Conservation (phyloP, 2,113 vertebrate genomes). For the Sakesphorus luctuosus region DNA sequence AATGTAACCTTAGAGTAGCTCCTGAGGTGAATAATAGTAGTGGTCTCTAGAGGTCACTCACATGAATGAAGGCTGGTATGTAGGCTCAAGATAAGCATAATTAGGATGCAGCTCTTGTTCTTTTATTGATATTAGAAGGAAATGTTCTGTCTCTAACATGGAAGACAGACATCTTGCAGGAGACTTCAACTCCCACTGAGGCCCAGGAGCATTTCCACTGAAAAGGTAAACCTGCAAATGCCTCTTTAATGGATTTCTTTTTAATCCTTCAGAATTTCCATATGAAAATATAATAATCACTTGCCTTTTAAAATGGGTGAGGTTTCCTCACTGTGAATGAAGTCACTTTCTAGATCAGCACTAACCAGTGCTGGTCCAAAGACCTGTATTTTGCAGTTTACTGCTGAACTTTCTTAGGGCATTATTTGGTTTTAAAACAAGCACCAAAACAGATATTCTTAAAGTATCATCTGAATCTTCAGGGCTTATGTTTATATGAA, state of each 20-base stretch:
- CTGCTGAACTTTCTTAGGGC: neutral
- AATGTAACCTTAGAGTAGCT: neutral
- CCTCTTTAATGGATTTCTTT: conserved; percentile 33
- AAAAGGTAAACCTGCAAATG: neutral
- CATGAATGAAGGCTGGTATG: neutral
- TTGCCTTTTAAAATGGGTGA: conserved; percentile 28
- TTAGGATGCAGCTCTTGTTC: neutral
- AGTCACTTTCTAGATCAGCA: conserved; percentile 33
- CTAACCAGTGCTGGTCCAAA: neutral
- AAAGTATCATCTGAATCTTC: conserved; percentile 26
- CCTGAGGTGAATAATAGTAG: neutral
- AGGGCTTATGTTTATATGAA: conserved; percentile 5
- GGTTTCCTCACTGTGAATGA: conserved; percentile 22
- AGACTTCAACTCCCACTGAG: neutral
- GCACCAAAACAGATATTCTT: neutral
- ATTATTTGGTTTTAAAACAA: conserved; percentile 12
- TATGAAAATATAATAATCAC: conserved; percentile 1
- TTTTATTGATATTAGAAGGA: neutral
- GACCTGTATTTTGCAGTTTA: conserved; percentile 13
- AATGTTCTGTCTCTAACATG: conserved; percentile 46
- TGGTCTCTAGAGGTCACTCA: neutral
- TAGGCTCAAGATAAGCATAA: neutral
- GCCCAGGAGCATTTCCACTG: neutral
- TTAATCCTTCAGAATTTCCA: conserved; percentile 42
- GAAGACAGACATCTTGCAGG: neutral